Evolutionary conservation across 2,888 invertebrate genomes (phyloP).

Genomic region (Epinotia brunnichana): DNA sequence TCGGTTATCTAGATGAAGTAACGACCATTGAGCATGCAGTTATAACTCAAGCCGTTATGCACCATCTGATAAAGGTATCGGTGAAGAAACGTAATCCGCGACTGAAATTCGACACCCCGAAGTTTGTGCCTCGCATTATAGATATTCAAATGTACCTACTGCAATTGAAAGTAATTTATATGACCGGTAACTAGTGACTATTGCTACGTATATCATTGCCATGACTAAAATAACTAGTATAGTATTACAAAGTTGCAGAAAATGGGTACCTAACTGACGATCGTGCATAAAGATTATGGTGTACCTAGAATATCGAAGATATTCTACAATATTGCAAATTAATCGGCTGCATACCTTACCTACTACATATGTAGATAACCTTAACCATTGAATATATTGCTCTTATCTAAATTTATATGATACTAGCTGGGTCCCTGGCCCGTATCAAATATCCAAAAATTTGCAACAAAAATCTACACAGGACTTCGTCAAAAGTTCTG

Average conservation of each 20-base stretch:
- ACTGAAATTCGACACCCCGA: slow-evolving; percentile 23
- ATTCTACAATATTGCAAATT: neutral
- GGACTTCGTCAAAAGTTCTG: too few species aligned
- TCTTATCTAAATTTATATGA: neutral
- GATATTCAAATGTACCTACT: neutral
- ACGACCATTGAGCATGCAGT: slow-evolving; percentile 8
- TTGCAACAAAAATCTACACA: too few species aligned
- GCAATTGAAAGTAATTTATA: slow-evolving; percentile 1
- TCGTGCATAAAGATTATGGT: slow-evolving; percentile 2
- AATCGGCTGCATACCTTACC: neutral
- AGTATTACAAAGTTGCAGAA: neutral
- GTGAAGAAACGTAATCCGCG: slow-evolving; percentile 30
- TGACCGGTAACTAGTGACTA: neutral
- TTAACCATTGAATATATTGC: neutral
- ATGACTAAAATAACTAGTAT: neutral
- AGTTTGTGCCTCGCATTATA: slow-evolving; percentile 3
- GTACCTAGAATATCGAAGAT: neutral
- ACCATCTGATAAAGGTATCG: slow-evolving; percentile 27
- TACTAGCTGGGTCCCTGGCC: too few species aligned
- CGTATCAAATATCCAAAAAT: too few species aligned
- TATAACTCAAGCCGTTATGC: slow-evolving; percentile 28
- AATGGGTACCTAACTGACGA: neutral
- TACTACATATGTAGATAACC: slow-evolving; percentile 5
- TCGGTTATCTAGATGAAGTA: slow-evolving; percentile 15
- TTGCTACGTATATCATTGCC: neutral